Conservation (phyloP, 2,797 vertebrate species). For the Siniperca undulata region DNA sequence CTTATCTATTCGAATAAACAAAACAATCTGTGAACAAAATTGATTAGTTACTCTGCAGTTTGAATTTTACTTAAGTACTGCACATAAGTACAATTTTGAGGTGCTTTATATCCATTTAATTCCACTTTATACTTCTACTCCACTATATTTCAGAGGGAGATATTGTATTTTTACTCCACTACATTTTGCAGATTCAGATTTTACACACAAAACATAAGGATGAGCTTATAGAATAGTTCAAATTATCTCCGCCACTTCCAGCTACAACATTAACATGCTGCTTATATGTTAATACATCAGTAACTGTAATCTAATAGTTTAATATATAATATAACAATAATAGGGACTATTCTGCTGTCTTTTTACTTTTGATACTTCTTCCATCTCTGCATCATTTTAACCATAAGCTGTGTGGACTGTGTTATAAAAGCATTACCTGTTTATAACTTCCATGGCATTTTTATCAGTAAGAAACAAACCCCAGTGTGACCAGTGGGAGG, state of each 20-base stretch:
- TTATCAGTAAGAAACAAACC: conserved; percentile 25
- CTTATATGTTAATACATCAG: not conserved
- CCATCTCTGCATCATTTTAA: not conserved
- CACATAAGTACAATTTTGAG: not conserved
- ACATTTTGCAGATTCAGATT: not conserved
- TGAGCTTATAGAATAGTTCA: not conserved
- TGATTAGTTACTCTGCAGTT: not conserved
- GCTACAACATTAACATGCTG: not conserved
- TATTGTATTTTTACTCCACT: not conserved
- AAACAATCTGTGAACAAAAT: not conserved
- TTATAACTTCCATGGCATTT: not conserved
- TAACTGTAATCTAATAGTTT: not conserved
- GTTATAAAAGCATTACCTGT: not conserved
- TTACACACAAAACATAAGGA: not conserved
- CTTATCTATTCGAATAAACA: not conserved
- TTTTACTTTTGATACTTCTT: not conserved
- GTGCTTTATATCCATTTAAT: not conserved
- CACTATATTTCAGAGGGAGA: not conserved
- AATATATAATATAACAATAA: not conserved
- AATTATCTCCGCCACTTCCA: not conserved
- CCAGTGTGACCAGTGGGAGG: conserved; percentile 10
- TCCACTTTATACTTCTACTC: not conserved
- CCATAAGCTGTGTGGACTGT: not conserved
- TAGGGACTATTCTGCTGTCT: not conserved
- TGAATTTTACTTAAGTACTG: not conserved